phyloP scores from a whole-genome alignment of 2,113 vertebrate species.

The Elgaria multicarinata region DNA sequence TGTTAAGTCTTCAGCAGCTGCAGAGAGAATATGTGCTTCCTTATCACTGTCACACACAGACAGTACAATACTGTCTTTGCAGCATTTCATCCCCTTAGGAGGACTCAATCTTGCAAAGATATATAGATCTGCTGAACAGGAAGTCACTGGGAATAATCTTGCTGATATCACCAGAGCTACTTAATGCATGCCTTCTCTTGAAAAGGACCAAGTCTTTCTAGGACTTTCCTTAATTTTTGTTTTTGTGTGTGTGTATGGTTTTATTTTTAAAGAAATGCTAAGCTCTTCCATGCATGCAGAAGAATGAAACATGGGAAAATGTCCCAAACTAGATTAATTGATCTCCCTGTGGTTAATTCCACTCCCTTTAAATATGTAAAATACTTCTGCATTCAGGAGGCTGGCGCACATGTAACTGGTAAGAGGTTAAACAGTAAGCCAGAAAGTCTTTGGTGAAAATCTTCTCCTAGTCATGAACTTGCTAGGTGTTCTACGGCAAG shows the following conservation, averaged over 20 bases:
- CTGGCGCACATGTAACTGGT: neutral
- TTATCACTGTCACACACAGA: neutral
- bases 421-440: neutral
- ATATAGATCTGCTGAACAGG: neutral
- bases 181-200: neutral
- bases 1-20: neutral
- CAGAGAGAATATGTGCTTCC: neutral
- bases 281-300: neutral
- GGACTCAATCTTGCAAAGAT: conserved; percentile 27
- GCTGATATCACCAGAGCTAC: neutral
- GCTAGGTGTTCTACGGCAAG: no score
- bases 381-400: neutral
- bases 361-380: neutral
- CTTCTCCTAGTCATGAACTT: no score
- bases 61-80: neutral
- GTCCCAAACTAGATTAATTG: neutral
- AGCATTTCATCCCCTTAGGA: neutral
- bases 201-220: neutral
- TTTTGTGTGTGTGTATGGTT: no score
- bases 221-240: neutral
- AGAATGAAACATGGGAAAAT: neutral
- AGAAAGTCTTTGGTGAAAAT: no score
- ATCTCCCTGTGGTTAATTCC: neutral
- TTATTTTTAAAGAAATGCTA: neutral
- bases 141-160: conserved; percentile 10